phyloP scores from a whole-genome alignment of 64 coral and sea anemone genomes.

The Montipora cactus region DNA sequence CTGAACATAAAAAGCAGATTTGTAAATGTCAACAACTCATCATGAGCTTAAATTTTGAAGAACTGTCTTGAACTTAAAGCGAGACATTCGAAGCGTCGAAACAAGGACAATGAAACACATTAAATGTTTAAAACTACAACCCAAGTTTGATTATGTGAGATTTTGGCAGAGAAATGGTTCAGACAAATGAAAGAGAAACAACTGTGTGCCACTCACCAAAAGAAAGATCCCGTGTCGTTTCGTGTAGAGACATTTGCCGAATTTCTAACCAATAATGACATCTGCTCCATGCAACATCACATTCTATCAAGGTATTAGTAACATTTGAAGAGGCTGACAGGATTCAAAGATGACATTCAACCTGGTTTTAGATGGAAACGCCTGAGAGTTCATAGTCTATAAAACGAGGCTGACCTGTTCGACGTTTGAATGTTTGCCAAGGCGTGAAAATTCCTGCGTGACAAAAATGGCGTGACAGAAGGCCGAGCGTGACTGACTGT shows the following conservation, averaged over 20 bases:
- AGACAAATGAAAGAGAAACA: background rate
- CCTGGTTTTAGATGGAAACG: background rate
- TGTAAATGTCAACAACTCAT: no score
- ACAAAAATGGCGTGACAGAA: constrained; percentile 1
- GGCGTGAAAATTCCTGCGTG: constrained; percentile 29
- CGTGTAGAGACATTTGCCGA: background rate
- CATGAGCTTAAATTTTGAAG: background rate
- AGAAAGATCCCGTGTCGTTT: constrained; percentile 23
- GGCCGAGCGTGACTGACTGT: background rate
- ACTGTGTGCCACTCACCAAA: background rate
- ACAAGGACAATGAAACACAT: background rate
- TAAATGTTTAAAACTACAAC: background rate
- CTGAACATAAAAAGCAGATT: background rate
- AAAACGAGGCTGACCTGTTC: background rate
- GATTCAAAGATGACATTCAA: background rate
- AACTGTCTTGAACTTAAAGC: no score
- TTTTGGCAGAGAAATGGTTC: background rate
- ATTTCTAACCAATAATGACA: background rate
- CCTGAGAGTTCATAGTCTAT: background rate
- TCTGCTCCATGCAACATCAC: background rate
- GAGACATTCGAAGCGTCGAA: background rate
- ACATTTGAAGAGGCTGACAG: background rate
- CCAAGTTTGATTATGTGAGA: background rate
- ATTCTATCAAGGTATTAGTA: background rate
- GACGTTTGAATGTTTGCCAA: background rate